Percentiles rank a stretch among this genome's conserved stretches.
Conservation (phyloP, 1,140 invertebrate genomes). For the Paracyclopina nana region DNA sequence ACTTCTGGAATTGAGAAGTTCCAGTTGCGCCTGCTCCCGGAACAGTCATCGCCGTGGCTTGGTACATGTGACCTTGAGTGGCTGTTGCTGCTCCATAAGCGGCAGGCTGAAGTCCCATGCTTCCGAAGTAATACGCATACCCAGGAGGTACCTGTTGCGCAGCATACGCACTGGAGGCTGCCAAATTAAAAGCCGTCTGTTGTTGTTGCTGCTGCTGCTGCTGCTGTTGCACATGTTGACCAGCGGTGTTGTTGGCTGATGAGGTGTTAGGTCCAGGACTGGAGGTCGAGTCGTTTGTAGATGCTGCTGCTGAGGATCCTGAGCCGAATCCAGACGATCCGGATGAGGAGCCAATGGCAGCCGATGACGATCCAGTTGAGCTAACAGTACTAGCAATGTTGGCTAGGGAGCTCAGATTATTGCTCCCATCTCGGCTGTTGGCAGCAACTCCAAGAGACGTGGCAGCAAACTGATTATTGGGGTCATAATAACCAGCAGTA, state of each 20-base stretch:
- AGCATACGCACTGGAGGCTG: conserved; percentile 2
- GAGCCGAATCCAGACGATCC: too few relatives aligned
- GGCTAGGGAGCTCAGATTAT: background rate
- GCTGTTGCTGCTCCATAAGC: too few relatives aligned
- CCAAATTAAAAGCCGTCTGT: conserved; percentile 3
- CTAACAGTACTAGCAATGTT: too few relatives aligned
- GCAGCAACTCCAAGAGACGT: background rate
- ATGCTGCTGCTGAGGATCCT: background rate
- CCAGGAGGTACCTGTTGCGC: background rate
- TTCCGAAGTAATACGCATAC: conserved; percentile 14
- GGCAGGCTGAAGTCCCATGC: conserved; percentile 7
- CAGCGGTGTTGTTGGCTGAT: background rate
- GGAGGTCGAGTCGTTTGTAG: conserved; percentile 3
- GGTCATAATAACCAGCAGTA: background rate
- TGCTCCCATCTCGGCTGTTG: background rate
- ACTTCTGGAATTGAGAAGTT: conserved; percentile 15
- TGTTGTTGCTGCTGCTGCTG: conserved; percentile 5
- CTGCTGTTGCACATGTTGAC: background rate
- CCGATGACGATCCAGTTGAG: too few relatives aligned
- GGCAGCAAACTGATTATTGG: background rate
- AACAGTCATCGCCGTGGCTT: background rate
- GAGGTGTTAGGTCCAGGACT: conserved; percentile 3
- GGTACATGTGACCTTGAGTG: too few relatives aligned
- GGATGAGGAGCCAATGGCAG: too few relatives aligned
- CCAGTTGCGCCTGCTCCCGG: conserved; percentile 4